Evolutionary conservation across 2,113 vertebrate genomes (phyloP).

Genomic region (Mobula birostris): DNA sequence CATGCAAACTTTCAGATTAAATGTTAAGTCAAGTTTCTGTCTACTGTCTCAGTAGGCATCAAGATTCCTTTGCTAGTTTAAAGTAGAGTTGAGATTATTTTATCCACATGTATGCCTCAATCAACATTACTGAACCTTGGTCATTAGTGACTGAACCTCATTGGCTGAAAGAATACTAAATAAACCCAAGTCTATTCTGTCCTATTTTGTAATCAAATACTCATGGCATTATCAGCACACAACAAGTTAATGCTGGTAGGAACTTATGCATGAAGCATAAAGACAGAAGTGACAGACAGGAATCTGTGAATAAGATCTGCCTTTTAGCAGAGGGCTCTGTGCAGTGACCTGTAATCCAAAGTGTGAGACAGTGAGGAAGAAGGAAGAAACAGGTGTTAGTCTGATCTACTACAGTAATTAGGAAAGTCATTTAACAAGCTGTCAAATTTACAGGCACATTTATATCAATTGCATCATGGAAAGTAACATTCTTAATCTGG

Average conservation of each 20-base stretch:
- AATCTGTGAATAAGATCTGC: background rate
- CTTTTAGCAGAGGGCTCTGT: background rate
- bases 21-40: no score
- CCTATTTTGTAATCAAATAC: background rate
- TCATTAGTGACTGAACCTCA: no score
- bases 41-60: no score
- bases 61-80: no score
- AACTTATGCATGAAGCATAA: background rate
- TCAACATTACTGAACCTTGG: no score
- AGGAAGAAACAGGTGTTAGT: slow-evolving; percentile 14
- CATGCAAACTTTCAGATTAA: no score
- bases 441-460: background rate
- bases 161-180: no score
- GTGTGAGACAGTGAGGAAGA: slow-evolving; percentile 24
- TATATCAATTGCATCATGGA: background rate
- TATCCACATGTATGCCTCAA: no score
- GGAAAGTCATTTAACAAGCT: slow-evolving; percentile 4
- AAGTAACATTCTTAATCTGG: background rate
- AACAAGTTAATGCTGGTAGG: background rate
- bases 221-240: background rate
- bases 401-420: background rate
- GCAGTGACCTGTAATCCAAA: background rate
- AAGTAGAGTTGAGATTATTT: no score
- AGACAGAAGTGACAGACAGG: background rate
- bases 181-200: background rate